A percentile compares a stretch with the other conserved stretches of the same genome.
These are phyloP conservation scores for Micromys minutus DNA, from an alignment of 2,113 vertebrate species.

Conservation along the genomic window DNA sequence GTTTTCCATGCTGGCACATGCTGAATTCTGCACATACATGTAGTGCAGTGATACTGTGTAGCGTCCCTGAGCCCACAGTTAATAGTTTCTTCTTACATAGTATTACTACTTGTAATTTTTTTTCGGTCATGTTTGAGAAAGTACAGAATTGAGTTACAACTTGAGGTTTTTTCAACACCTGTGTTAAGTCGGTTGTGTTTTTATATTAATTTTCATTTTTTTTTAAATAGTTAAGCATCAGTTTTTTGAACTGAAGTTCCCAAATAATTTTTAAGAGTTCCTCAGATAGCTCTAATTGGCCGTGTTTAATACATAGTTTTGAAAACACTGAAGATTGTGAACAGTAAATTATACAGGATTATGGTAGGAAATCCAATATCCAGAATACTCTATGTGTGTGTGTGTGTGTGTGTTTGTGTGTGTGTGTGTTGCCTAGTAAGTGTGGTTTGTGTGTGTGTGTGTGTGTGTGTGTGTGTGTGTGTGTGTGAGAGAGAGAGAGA, in stretches of 20 bases:
- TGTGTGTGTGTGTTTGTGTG: too few species aligned
- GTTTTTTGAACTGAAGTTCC: conserved; percentile 78
- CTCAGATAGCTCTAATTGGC: conserved; percentile 81
- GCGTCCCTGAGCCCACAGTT: conserved; percentile 84
- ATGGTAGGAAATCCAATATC: conserved; percentile 80
- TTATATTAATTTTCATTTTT: conserved; percentile 87
- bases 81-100: conserved; percentile 80
- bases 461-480: too few species aligned
- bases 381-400: conserved; percentile 81
- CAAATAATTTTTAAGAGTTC: conserved; percentile 79
- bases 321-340: conserved; percentile 84
- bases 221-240: conserved; percentile 86
- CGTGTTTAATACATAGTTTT: conserved; percentile 85
- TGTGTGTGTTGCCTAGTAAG: conserved; percentile 3
- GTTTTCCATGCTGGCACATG: conserved; percentile 85
- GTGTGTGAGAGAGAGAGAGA: not conserved
- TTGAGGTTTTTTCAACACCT: conserved; percentile 79
- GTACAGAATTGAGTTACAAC: conserved; percentile 81
- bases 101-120: conserved; percentile 84
- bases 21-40: conserved; percentile 86
- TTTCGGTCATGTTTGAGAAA: conserved; percentile 84
- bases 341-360: conserved; percentile 84
- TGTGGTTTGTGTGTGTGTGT: too few species aligned
- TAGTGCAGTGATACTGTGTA: conserved; percentile 90
- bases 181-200: conserved; percentile 87